These are phyloP conservation scores for Rhipidura dahli DNA, from an alignment of 2,113 vertebrate species.

Conservation along the genomic window DNA sequence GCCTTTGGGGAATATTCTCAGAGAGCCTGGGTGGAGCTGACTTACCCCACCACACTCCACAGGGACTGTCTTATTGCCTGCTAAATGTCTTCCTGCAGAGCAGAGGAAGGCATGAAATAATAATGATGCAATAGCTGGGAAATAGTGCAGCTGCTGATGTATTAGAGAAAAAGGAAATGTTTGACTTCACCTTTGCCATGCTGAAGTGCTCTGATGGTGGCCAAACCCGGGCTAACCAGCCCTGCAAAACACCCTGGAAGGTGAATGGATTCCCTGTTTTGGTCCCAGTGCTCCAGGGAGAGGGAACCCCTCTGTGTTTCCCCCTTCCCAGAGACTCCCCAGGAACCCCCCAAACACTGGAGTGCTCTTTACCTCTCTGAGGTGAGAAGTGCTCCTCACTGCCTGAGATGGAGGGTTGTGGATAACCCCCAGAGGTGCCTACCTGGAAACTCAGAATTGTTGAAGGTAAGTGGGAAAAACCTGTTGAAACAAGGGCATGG, in stretches of 20 bases:
- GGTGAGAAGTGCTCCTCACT: not conserved
- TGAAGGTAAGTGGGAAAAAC: not conserved
- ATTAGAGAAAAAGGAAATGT: not conserved
- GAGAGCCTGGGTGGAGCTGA: not conserved
- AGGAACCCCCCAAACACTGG: not conserved
- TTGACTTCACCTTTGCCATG: not conserved
- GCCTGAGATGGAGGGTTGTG: not conserved
- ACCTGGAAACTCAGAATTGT: not conserved
- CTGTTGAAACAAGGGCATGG: not conserved
- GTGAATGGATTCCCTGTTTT: not conserved
- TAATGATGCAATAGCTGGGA: not conserved
- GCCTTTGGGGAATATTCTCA: not conserved
- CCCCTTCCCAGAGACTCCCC: not conserved
- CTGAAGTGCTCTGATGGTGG: not conserved
- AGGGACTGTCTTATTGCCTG: not conserved
- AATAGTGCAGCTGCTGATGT: not conserved
- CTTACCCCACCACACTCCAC: accelerated
- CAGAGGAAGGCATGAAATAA: not conserved
- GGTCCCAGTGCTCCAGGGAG: not conserved
- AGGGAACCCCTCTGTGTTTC: not conserved
- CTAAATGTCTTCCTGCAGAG: not conserved
- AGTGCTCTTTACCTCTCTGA: not conserved
- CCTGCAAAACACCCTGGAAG: not conserved
- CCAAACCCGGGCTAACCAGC: not conserved
- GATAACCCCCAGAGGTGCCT: not conserved